Base-by-base conservation (phyloP, 2,113 vertebrate genomes). In the Oophaga pumilio region DNA sequence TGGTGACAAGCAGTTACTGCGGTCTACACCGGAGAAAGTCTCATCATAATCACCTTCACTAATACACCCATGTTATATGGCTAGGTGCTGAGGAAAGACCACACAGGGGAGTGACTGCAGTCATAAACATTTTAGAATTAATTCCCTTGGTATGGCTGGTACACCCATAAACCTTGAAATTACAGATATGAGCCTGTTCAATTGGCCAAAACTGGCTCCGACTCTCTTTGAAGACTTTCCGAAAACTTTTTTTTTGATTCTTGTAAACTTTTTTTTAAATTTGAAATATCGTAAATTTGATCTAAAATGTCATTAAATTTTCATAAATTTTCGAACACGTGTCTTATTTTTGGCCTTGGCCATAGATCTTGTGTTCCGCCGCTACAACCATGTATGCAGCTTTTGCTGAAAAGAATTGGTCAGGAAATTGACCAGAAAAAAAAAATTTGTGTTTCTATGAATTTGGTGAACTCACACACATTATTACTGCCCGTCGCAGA, bases 31-130 rank as follows among this genome's bases (percentile, higher is more conserved):
- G 18, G 50, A 77, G 33, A n/a, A 13, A 13, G 49, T n/a, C 76
- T 56, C 76, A 77, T 77, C 76, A 77, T 24, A 77, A 53, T 77
- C 76, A 56, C 76, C 76, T 77, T 20, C 52, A 56, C 53, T 77
- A 77, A 56, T 77, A 77, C 74, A 24, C 74, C 76, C 50, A 53
- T 77, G 76, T 77, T 56, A 77, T 56, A 56, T 52, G 76, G 22
- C n/a, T 8, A 56, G 76, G 76, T 77, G 76, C 22, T 24, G 50
- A 56, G 76, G 52, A 26, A 24, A 77, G 76, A 77, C 76, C 76
- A 77, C 76, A 77, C 76, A 77, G 52, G n/a, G 76, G 15, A 24
- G 15, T 77, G 52, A 77, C 50, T 53, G 76, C 49, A 13, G 49
- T 52, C 50, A 24, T 77, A 77, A 77, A 77, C 76, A 56, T 24